phyloP scores from a whole-genome alignment of 2,888 invertebrate genomes.

The Linnaemya vulpina region DNA sequence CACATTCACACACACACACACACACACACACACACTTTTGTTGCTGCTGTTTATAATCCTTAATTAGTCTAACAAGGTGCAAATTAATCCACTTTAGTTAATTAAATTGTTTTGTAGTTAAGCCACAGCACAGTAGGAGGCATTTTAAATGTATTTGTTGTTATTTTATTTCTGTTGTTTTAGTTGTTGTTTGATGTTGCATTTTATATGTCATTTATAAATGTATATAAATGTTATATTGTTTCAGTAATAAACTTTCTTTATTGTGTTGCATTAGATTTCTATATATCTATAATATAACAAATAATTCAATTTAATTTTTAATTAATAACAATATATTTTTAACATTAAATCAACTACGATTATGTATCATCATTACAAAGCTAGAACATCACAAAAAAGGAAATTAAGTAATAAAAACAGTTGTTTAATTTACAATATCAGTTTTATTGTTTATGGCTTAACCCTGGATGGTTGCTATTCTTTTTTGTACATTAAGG shows the following conservation, averaged over 20 bases:
- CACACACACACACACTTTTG: not conserved
- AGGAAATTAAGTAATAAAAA: too few relatives aligned
- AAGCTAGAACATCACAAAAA: too few relatives aligned
- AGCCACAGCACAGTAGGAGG: conserved; percentile 55
- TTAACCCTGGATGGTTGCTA: too few relatives aligned
- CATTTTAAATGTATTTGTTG: not conserved
- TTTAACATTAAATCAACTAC: too few relatives aligned
- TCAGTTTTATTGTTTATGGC: too few relatives aligned
- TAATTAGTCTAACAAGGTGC: conserved; percentile 82
- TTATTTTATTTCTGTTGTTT: not conserved
- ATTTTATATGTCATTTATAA: conserved; percentile 1
- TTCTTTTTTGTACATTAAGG: too few relatives aligned
- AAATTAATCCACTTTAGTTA: conserved; percentile 82
- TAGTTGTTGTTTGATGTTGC: not conserved
- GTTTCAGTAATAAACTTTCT: not conserved
- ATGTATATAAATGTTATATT: conserved; percentile 10
- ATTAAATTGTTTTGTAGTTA: conserved; percentile 77
- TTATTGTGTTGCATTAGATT: too few relatives aligned
- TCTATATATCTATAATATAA: too few relatives aligned
- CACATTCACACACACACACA: not conserved
- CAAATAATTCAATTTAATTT: too few relatives aligned
- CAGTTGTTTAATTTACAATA: too few relatives aligned
- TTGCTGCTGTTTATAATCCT: conserved; percentile 77
- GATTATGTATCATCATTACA: too few relatives aligned
- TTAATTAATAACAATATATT: too few relatives aligned